These are phyloP conservation scores for Pristionchus exspectatus DNA, from an alignment of 2,888 invertebrate genomes.

Conservation along the genomic window DNA sequence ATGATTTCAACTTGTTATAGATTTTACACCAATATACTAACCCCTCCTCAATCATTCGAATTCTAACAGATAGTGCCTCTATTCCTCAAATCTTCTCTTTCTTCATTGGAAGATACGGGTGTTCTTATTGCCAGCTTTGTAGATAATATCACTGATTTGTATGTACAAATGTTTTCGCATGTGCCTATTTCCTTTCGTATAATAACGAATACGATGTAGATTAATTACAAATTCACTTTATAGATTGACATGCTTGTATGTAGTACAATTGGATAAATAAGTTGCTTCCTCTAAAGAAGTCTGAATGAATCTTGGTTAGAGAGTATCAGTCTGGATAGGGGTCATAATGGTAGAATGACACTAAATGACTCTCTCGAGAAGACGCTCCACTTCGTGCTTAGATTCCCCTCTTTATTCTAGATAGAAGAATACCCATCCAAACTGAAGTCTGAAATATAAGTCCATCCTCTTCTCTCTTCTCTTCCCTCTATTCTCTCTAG, in stretches of 20 bases:
- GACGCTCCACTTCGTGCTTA: background rate
- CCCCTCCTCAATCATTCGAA: background rate
- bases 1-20: constrained; percentile 17
- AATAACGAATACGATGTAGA: constrained; percentile 2
- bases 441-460: constrained; percentile 22
- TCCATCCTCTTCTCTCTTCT: constrained; percentile 39
- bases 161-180: background rate
- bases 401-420: background rate
- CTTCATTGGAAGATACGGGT: background rate
- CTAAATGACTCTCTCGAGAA: background rate
- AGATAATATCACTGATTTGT: background rate
- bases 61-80: background rate
- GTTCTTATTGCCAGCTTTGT: background rate
- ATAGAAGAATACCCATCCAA: background rate
- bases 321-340: background rate
- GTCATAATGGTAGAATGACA: background rate
- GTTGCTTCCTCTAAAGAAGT: background rate
- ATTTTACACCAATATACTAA: background rate
- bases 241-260: background rate
- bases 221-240: background rate
- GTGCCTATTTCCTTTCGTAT: background rate
- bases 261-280: background rate
- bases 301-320: background rate
- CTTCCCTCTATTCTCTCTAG: background rate
- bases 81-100: background rate